A percentile compares a stretch with the other conserved stretches of the same genome.
Conservation (phyloP, 2,888 invertebrate species). For the Panopea generosa region DNA sequence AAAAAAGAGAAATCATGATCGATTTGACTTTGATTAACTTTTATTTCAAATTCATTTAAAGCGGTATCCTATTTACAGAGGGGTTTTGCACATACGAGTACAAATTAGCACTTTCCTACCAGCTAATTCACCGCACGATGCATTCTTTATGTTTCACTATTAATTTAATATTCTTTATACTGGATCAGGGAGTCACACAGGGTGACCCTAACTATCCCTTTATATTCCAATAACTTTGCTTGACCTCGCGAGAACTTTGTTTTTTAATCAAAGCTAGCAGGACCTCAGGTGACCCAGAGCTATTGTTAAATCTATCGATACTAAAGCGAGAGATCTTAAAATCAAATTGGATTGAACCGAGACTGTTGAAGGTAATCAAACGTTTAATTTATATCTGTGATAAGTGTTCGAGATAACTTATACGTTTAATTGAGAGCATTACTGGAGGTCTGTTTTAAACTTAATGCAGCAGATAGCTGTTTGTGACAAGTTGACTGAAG, state of each 20-base stretch:
- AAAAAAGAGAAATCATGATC: no score
- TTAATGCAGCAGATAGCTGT: neutral
- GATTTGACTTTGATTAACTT: no score
- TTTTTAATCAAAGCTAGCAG: conserved; percentile 33
- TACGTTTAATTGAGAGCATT: neutral
- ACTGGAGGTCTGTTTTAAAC: conserved; percentile 1
- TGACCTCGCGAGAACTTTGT: conserved; percentile 32
- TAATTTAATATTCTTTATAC: neutral
- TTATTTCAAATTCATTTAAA: no score
- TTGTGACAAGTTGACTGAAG: conserved; percentile 8
- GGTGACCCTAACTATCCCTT: conserved; percentile 10
- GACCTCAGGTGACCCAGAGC: conserved; percentile 16
- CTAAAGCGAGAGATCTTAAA: conserved; percentile 20
- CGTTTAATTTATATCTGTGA: conserved; percentile 19
- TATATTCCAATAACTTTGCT: neutral
- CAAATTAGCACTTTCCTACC: neutral
- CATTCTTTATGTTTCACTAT: conserved; percentile 4
- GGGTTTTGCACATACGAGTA: conserved; percentile 2
- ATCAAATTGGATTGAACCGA: conserved; percentile 27
- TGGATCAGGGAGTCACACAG: conserved; percentile 14
- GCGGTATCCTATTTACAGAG: neutral
- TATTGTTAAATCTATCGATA: conserved; percentile 37
- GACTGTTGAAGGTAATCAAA: neutral
- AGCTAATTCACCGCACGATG: conserved; percentile 11
- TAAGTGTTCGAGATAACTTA: conserved; percentile 18